Percentiles rank a stretch among this genome's conserved stretches.
These are phyloP conservation scores for Lutraria rhynchaena DNA, from an alignment of 1,140 invertebrate genomes.

Conservation along the genomic window DNA sequence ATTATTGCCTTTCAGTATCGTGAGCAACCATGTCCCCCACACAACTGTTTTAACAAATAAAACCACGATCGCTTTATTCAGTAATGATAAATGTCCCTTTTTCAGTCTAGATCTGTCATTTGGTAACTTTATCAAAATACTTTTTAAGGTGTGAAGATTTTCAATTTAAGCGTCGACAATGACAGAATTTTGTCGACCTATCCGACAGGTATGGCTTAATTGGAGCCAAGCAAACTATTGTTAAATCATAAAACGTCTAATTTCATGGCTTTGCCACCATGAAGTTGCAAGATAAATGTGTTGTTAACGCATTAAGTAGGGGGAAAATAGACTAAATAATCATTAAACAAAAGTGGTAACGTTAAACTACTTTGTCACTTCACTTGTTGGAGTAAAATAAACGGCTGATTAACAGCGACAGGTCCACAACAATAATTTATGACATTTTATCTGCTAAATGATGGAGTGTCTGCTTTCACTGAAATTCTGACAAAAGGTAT, in stretches of 20 bases:
- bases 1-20: too few species aligned
- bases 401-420: slow-evolving; percentile 1
- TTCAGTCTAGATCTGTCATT: slow-evolving; percentile 22
- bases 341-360: slow-evolving; percentile 1
- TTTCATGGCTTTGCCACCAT: slow-evolving; percentile 49
- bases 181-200: slow-evolving; percentile 26
- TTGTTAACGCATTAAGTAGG: slow-evolving; percentile 27
- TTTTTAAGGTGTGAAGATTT: slow-evolving; percentile 57
- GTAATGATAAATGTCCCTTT: slow-evolving; percentile 24
- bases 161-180: slow-evolving; percentile 44
- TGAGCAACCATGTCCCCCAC: not conserved
- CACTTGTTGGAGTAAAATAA: slow-evolving; percentile 28
- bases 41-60: slow-evolving; percentile 13
- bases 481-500: too few species aligned
- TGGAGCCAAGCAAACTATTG: slow-evolving; percentile 41
- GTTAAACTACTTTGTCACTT: slow-evolving; percentile 47
- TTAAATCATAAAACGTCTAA: slow-evolving; percentile 42
- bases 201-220: slow-evolving; percentile 49
- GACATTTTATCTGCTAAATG: not conserved
- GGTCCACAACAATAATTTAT: not conserved
- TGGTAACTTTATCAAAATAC: slow-evolving; percentile 14
- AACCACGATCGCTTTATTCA: slow-evolving; percentile 27
- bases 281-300: slow-evolving; percentile 35
- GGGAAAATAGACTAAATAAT: slow-evolving; percentile 37
- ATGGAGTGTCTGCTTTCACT: not conserved